These are phyloP conservation scores for Alca torda DNA, from an alignment of 2,797 vertebrate genomes.

Conservation along the genomic window DNA sequence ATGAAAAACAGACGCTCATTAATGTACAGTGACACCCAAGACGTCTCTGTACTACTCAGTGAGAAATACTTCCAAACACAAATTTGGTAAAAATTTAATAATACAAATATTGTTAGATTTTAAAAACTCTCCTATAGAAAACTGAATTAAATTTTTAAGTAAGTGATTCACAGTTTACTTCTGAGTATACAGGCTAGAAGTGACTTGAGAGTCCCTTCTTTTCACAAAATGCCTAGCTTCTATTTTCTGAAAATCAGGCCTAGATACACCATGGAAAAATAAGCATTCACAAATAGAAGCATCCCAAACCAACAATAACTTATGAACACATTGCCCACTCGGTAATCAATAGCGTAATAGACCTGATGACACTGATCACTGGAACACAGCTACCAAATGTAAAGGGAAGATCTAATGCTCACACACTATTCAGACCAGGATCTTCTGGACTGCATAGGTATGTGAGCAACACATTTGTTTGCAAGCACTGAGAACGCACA, in stretches of 20 bases:
- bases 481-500: neutral
- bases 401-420: neutral
- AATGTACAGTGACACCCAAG: slow-evolving; percentile 38
- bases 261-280: neutral
- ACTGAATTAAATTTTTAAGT: neutral
- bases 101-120: slow-evolving; percentile 23
- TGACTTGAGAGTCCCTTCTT: neutral
- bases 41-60: slow-evolving; percentile 6
- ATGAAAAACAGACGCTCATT: slow-evolving; percentile 36
- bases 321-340: neutral
- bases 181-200: neutral
- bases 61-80: slow-evolving; percentile 53
- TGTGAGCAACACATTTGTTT: neutral
- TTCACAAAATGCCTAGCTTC: neutral
- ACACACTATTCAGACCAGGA: neutral
- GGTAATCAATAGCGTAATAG: neutral
- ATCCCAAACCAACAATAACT: neutral
- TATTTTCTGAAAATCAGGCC: neutral
- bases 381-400: accelerated
- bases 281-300: neutral
- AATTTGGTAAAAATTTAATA: slow-evolving; percentile 50
- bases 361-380: neutral
- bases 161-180: slow-evolving; percentile 16
- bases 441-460: neutral
- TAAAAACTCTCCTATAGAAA: neutral